These are phyloP conservation scores for Hirtodrosophila confusa DNA, from an alignment of 2,888 invertebrate genomes.

Conservation along the genomic window DNA sequence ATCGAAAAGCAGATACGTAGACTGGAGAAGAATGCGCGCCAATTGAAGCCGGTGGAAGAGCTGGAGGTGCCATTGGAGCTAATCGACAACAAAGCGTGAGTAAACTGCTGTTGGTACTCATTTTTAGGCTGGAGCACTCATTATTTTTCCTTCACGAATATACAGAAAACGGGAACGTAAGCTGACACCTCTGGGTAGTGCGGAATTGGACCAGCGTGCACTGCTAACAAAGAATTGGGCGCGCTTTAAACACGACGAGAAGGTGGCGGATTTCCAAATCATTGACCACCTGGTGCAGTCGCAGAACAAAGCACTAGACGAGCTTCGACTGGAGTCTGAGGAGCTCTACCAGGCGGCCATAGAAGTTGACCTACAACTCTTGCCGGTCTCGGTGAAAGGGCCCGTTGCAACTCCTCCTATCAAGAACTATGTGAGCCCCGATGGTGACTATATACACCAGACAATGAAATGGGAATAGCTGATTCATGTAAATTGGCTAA, in stretches of 20 bases:
- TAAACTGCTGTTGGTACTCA: neutral
- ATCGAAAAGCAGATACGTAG: conserved; percentile 94
- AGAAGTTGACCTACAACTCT: conserved; percentile 89
- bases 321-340: conserved; percentile 91
- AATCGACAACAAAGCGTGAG: conserved; percentile 74
- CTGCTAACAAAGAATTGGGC: conserved; percentile 91
- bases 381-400: conserved; percentile 89
- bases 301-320: conserved; percentile 91
- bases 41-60: conserved; percentile 96
- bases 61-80: conserved; percentile 89
- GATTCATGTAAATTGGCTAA: conserved; percentile 14
- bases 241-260: conserved; percentile 88
- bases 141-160: accelerated
- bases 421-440: conserved; percentile 91
- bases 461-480: conserved; percentile 90
- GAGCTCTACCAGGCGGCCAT: conserved; percentile 95
- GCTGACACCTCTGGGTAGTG: conserved; percentile 84
- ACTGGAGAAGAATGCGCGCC: conserved; percentile 91
- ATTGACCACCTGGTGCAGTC: conserved; percentile 88
- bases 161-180: conserved; percentile 86
- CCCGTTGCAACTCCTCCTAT: conserved; percentile 94
- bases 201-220: conserved; percentile 87
- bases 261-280: conserved; percentile 87
- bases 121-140: too few species aligned
- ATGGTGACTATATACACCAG: conserved; percentile 95